Conservation (phyloP, 2,797 vertebrate genomes). For the Sebastolobus altivelis region DNA sequence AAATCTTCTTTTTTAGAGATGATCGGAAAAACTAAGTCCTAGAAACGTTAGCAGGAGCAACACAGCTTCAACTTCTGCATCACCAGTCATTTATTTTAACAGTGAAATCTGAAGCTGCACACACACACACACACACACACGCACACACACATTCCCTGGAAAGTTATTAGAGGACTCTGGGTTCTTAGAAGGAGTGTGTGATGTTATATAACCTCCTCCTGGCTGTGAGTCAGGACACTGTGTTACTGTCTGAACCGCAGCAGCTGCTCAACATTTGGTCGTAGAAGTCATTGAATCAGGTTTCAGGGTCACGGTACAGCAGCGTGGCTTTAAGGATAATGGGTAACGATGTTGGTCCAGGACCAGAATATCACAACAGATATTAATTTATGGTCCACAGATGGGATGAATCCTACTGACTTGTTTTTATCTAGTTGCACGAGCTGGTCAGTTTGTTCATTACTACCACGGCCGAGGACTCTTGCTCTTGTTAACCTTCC, state of each 20-base stretch:
- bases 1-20: neutral
- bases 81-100: neutral
- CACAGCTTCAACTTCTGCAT: neutral
- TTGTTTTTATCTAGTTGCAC: neutral
- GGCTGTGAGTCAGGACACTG: conserved; percentile 24
- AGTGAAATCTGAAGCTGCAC: neutral
- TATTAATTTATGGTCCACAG: neutral
- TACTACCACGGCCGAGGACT: too few relatives aligned
- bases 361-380: neutral
- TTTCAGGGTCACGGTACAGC: neutral
- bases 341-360: neutral
- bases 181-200: conserved; percentile 52
- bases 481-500: too few relatives aligned
- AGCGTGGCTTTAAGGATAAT: neutral
- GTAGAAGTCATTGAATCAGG: neutral
- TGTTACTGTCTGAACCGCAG: conserved; percentile 31
- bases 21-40: neutral
- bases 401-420: neutral
- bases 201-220: conserved; percentile 18
- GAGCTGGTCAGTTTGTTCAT: neutral
- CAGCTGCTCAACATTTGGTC: conserved; percentile 13
- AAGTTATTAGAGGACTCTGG: conserved; percentile 5
- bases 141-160: conserved; percentile 17
- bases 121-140: neutral
- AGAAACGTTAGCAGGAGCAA: neutral